Base-by-base conservation (phyloP, 2,888 invertebrate species). In the Calameuta filiformis region DNA sequence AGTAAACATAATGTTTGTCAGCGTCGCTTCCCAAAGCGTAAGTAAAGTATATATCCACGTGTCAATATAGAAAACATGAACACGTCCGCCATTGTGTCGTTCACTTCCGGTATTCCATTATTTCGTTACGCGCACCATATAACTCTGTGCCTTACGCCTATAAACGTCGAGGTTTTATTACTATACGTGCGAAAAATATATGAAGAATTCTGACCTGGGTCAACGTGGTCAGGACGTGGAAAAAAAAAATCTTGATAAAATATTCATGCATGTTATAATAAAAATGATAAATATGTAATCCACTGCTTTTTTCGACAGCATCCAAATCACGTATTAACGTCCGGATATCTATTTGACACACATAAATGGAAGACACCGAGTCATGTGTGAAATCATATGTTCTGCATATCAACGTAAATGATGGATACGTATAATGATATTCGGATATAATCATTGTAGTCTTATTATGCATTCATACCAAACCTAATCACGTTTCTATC, bases 401-500 rank as follows among this genome's bases (percentile, higher is more conserved):
- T 2, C 23, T 56, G 56, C 56, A 56, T 56, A 56, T 56, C 56
- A 56, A 56, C 9, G 23, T 23, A 2, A 56, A 56, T 56, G 6
- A 56, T 23, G 15, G 40, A 40, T 15, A 40, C 15, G 15, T 23
- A 6, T 56, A 56, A 56, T 15, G 40, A 23, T 9, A 56, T 56
- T 56, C 56, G 9, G 6, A 23, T 56, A 56, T 23, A 23, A 56
- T 56, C 9, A 56, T 23, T 15, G 9, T 56, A 23, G 2, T 56
- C 56, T 56, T 23, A 23, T 15, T 56, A 15, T 23, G 23, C 15
- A 56, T 23, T 56, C 56, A 23, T 56, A 56, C 23, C 9, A 56
- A 83, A 81, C 79, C 82, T 82, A 80, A 82, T 84, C 85, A 82
- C 75, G 80, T 78, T 81, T 81, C 76, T 77, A 9, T 23, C 23